Percentiles rank a stretch among this genome's conserved stretches.
These are phyloP conservation scores for Cynopterus sphinx DNA, from an alignment of 2,797 vertebrate species.

Conservation along the genomic window DNA sequence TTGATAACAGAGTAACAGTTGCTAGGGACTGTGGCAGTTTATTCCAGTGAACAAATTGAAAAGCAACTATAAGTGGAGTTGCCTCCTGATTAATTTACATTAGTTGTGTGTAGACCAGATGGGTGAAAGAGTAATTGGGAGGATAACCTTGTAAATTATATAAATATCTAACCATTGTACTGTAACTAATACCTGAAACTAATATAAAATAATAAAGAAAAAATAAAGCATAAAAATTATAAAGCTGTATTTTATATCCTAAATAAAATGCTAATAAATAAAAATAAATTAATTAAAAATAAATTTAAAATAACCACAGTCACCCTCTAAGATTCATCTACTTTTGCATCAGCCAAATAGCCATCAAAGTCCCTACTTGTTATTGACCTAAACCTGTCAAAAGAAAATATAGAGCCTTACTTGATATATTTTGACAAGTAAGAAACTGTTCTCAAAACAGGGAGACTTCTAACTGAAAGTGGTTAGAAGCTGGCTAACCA, in stretches of 20 bases:
- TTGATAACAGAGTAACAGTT: neutral
- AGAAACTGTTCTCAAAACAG: neutral
- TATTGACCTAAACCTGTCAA: neutral
- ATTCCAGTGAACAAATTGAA: neutral
- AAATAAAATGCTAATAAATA: too few relatives aligned
- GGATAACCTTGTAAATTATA: too few relatives aligned
- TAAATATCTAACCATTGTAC: too few relatives aligned
- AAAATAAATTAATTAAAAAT: too few relatives aligned
- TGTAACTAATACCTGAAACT: too few relatives aligned
- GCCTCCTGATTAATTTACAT: neutral
- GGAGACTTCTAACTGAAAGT: too few relatives aligned
- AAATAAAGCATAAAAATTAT: too few relatives aligned
- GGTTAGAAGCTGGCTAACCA: neutral
- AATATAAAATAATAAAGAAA: too few relatives aligned
- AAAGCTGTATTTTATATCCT: too few relatives aligned
- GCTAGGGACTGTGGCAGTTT: accelerated
- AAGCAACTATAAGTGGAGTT: neutral
- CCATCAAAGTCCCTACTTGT: neutral
- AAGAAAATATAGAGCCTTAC: neutral
- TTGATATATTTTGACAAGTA: neutral
- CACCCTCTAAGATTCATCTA: neutral
- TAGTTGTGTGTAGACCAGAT: neutral
- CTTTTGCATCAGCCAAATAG: neutral
- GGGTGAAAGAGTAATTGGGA: too few relatives aligned
- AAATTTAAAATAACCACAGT: neutral